Evolutionary conservation across 2,113 vertebrate genomes (phyloP).

Genomic region (Lasiurus borealis): DNA sequence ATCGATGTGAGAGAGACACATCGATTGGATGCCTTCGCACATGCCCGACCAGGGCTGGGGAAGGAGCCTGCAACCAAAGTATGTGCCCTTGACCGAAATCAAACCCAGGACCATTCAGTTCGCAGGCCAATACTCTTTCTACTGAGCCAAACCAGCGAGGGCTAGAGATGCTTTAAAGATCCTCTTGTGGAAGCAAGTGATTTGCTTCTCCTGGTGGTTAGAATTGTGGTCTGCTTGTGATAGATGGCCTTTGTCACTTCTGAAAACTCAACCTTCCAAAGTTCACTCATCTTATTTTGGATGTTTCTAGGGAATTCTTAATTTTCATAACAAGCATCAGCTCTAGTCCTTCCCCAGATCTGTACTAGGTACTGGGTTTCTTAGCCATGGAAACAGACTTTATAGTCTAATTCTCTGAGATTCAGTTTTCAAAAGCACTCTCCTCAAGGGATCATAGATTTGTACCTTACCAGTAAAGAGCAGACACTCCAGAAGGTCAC

Average conservation of each 20-base stretch:
- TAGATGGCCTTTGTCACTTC: neutral
- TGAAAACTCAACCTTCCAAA: neutral
- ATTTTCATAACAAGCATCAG: neutral
- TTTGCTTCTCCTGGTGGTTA: neutral
- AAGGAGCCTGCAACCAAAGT: no score
- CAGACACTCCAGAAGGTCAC: neutral
- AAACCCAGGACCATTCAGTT: no score
- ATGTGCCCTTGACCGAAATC: no score
- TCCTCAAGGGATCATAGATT: neutral
- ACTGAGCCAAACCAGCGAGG: no score
- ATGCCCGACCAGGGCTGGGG: no score
- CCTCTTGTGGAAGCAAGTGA: neutral
- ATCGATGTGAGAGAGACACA: no score
- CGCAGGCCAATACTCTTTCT: no score
- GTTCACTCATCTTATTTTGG: neutral
- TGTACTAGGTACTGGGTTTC: neutral
- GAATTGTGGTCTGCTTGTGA: neutral
- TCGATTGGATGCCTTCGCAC: no score
- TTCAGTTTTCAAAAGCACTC: slow-evolving; percentile 25
- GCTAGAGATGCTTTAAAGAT: neutral
- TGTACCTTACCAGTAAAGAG: neutral
- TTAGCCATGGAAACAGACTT: neutral
- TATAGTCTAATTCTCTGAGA: neutral
- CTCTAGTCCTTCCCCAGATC: neutral
- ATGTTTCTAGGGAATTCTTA: neutral